Percentiles rank a stretch among this genome's conserved stretches.
phyloP scores from a whole-genome alignment of 2,113 vertebrate species.

The Rostratula benghalensis region DNA sequence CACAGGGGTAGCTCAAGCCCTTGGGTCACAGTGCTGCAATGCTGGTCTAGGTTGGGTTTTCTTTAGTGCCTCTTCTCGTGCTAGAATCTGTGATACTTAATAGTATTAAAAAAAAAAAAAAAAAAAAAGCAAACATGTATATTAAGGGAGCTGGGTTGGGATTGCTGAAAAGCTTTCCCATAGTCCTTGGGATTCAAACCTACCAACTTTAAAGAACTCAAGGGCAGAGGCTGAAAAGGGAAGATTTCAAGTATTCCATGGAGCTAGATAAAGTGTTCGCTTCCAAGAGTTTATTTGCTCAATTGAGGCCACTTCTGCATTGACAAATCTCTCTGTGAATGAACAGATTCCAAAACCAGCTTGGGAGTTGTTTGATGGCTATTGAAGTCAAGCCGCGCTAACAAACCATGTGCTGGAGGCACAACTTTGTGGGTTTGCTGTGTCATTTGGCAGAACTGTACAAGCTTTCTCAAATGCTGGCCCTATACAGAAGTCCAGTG shows the following conservation, averaged over 20 bases:
- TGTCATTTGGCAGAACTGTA: background rate
- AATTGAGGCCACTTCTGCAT: background rate
- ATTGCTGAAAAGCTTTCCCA: background rate
- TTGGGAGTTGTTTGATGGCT: constrained; percentile 19
- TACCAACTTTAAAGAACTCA: background rate
- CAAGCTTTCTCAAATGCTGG: background rate
- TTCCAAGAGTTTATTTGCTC: constrained; percentile 3
- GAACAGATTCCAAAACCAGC: constrained; percentile 14
- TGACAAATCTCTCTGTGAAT: constrained; percentile 13
- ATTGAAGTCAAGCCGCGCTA: constrained; percentile 1
- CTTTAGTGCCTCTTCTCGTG: background rate
- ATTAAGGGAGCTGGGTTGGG: background rate
- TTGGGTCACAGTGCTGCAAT: background rate
- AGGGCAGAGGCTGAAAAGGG: background rate
- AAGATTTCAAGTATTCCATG: background rate
- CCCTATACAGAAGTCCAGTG: background rate
- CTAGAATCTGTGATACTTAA: background rate
- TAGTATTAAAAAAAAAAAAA: background rate
- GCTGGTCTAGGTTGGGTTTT: background rate
- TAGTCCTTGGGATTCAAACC: background rate
- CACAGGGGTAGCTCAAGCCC: background rate
- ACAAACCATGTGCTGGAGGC: background rate
- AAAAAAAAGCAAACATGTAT: background rate
- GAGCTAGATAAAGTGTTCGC: background rate
- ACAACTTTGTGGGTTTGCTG: constrained; percentile 31